phyloP scores from a whole-genome alignment of 2,888 invertebrate genomes.

The Cosmia pyralina region DNA sequence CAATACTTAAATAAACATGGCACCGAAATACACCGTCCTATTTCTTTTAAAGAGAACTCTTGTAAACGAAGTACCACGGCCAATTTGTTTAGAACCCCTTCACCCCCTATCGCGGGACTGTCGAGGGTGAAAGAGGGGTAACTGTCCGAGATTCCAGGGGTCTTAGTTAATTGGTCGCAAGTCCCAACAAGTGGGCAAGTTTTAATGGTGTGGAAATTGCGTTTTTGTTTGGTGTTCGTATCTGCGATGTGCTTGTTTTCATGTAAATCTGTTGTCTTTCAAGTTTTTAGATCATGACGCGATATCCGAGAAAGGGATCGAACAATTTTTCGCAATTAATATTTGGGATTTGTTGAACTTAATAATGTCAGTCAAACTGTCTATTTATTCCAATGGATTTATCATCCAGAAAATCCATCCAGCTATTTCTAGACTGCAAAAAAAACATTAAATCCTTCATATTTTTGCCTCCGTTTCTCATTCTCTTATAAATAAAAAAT shows the following conservation, averaged over 20 bases:
- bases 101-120: constrained; percentile 24
- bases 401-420: not conserved
- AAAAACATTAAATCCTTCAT: not conserved
- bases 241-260: constrained; percentile 77
- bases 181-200: constrained; percentile 80
- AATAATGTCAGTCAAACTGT: not conserved
- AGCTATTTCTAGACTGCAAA: not conserved
- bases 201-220: constrained; percentile 85
- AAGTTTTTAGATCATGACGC: constrained; percentile 53
- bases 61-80: constrained; percentile 73
- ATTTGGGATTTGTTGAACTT: not conserved
- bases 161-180: constrained; percentile 62
- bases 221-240: constrained; percentile 81
- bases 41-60: constrained; percentile 77
- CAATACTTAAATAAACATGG: constrained; percentile 72
- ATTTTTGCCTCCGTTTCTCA: not conserved
- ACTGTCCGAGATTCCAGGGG: constrained; percentile 40
- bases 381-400: not conserved
- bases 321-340: constrained; percentile 10
- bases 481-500: constrained; percentile 26
- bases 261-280: constrained; percentile 74
- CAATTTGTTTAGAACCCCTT: constrained; percentile 62
- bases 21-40: constrained; percentile 74
- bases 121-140: constrained; percentile 22
- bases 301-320: not conserved